Conservation (phyloP, 2,888 invertebrate genomes). For the Nowickia ferox region DNA sequence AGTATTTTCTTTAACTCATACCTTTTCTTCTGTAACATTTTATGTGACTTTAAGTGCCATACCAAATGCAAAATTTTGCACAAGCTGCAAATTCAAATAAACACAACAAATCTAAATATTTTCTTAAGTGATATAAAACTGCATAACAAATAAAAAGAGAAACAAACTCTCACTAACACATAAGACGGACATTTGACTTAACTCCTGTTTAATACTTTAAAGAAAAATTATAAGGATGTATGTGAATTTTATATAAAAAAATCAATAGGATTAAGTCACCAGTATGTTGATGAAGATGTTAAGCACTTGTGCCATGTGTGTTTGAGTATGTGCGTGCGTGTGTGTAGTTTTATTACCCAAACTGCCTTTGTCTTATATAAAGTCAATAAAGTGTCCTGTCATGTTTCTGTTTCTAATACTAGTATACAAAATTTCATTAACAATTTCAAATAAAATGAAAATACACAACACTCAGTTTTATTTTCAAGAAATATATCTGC, state of each 20-base stretch:
- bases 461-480: neutral
- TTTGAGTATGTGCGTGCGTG: neutral
- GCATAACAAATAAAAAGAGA: slow-evolving; percentile 13
- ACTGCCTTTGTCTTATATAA: slow-evolving; percentile 33
- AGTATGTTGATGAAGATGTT: slow-evolving; percentile 49
- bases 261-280: slow-evolving; percentile 67
- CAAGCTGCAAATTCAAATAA: slow-evolving; percentile 19
- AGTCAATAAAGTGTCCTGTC: slow-evolving; percentile 52
- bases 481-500: neutral
- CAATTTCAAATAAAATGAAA: slow-evolving; percentile 48
- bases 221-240: slow-evolving; percentile 38
- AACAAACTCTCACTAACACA: slow-evolving; percentile 5
- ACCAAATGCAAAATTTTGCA: neutral
- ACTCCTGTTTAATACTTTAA: slow-evolving; percentile 21
- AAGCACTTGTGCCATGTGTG: neutral
- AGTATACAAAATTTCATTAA: slow-evolving; percentile 64
- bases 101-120: slow-evolving; percentile 53
- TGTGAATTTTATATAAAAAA: slow-evolving; percentile 48
- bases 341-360: neutral
- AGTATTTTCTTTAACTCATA: slow-evolving; percentile 56
- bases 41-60: slow-evolving; percentile 43
- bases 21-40: slow-evolving; percentile 16
- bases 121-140: slow-evolving; percentile 62
- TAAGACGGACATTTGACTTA: neutral
- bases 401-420: slow-evolving; percentile 41